These are phyloP conservation scores for Neolamprologus falcicula DNA, from an alignment of 2,113 vertebrate genomes.

Conservation along the genomic window DNA sequence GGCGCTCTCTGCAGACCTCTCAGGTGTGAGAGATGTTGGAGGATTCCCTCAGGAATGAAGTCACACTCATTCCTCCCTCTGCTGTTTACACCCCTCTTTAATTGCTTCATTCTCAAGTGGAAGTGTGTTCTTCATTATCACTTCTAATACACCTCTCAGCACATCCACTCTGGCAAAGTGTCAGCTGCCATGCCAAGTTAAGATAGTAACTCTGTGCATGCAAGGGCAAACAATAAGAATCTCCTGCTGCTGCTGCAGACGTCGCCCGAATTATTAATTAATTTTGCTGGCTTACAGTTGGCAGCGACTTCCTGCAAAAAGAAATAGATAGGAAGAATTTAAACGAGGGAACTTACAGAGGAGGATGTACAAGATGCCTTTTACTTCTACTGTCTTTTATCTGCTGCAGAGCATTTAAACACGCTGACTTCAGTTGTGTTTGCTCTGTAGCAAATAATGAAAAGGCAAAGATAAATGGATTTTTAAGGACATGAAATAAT, in stretches of 20 bases:
- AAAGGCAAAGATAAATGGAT: accelerated
- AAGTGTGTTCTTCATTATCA: conserved; percentile 72
- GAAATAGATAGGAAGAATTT: not conserved
- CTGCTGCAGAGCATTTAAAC: not conserved
- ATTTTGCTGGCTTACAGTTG: not conserved
- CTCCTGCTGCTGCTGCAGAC: conserved; percentile 22
- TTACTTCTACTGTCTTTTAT: not conserved
- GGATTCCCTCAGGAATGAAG: conserved; percentile 46
- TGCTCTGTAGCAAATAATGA: not conserved
- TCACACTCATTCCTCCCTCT: conserved; percentile 52
- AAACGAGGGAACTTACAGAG: not conserved
- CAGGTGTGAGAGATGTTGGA: conserved; percentile 54
- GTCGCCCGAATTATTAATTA: not conserved
- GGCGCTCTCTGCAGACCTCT: conserved; percentile 30
- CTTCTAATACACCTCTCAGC: conserved; percentile 69
- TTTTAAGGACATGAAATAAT: not conserved
- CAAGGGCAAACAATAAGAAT: not conserved
- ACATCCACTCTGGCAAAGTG: conserved; percentile 59
- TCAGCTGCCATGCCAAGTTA: conserved; percentile 54
- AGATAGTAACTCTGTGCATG: conserved; percentile 13
- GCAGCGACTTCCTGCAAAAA: not conserved
- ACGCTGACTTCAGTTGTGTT: not conserved
- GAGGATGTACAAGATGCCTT: not conserved
- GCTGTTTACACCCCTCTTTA: conserved; percentile 61
- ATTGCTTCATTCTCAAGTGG: conserved; percentile 59